Evolutionary conservation across 2,888 invertebrate species (phyloP).

Genomic region (Hedya salicella): DNA sequence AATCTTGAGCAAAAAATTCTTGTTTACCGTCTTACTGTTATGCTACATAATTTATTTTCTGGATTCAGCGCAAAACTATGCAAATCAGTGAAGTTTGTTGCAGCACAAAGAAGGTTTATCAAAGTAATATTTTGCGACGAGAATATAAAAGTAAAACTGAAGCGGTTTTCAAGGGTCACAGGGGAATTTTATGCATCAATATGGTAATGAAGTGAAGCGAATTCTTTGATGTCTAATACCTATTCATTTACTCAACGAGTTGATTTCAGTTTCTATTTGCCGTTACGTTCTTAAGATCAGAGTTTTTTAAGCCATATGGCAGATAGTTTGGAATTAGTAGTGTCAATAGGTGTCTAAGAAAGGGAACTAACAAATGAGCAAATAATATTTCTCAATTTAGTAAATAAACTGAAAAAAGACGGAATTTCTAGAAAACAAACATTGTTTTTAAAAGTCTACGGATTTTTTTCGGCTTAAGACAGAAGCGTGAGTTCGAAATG

Average conservation of each 20-base stretch:
- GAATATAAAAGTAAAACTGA: constrained; percentile 16
- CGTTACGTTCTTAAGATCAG: neutral
- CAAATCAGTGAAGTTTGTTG: constrained; percentile 17
- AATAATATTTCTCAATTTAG: too few species aligned
- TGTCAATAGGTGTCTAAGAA: too few species aligned
- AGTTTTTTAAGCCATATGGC: too few species aligned
- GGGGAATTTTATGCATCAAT: constrained; percentile 18
- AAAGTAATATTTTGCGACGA: constrained; percentile 15
- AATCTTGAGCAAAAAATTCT: neutral
- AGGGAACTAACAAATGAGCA: too few species aligned
- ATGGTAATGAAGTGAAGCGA: constrained; percentile 8
- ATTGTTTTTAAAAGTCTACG: too few species aligned
- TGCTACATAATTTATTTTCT: constrained; percentile 16
- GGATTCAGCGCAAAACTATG: constrained; percentile 23
- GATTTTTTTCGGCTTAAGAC: too few species aligned
- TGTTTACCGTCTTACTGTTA: constrained; percentile 16
- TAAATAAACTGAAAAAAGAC: too few species aligned
- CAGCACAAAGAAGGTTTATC: constrained; percentile 14
- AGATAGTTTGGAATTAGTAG: too few species aligned
- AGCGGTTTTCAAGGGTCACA: neutral
- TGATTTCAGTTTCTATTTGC: neutral
- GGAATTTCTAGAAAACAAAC: too few species aligned
- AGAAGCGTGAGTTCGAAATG: too few species aligned
- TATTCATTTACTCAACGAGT: constrained; percentile 2
- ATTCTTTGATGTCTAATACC: constrained; percentile 6